These are phyloP conservation scores for Pollenia angustigena DNA, from an alignment of 2,888 invertebrate genomes.

Conservation along the genomic window DNA sequence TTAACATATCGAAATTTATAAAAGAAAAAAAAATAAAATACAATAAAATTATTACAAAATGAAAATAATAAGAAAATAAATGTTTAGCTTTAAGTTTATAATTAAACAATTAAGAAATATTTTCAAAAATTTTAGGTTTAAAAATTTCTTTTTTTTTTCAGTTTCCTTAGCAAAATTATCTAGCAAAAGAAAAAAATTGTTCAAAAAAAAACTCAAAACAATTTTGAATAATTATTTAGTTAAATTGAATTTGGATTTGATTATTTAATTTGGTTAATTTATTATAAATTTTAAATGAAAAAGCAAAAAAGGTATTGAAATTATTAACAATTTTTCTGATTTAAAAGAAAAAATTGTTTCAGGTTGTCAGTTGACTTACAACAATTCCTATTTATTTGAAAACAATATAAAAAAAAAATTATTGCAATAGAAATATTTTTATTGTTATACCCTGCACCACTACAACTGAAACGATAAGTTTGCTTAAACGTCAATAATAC, in stretches of 20 bases:
- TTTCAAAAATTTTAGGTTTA: conserved; percentile 14
- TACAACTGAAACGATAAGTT: not conserved
- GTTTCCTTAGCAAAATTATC: conserved; percentile 67
- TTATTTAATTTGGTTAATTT: conserved; percentile 5
- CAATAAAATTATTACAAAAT: conserved; percentile 58
- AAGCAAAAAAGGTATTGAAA: conserved; percentile 2
- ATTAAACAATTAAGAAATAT: not conserved
- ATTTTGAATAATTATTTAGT: conserved; percentile 65
- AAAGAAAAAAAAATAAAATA: conserved; percentile 52
- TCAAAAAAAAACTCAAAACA: conserved; percentile 30
- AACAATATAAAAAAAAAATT: conserved; percentile 75
- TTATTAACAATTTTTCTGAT: conserved; percentile 35
- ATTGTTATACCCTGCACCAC: not conserved
- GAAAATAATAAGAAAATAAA: conserved; percentile 30
- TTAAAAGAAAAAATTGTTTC: conserved; percentile 66
- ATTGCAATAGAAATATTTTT: not conserved
- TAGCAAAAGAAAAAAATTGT: conserved; percentile 45
- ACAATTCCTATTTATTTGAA: conserved; percentile 74
- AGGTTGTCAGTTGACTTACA: conserved; percentile 77
- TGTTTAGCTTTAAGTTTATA: conserved; percentile 28
- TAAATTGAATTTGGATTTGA: conserved; percentile 69
- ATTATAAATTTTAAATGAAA: not conserved
- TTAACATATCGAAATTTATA: conserved; percentile 82
- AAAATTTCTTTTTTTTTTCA: not conserved
- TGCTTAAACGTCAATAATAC: too few relatives aligned